Percentiles rank a stretch among this genome's conserved stretches.
phyloP scores from a whole-genome alignment of 2,113 vertebrate genomes.

The Cromileptes altivelis region DNA sequence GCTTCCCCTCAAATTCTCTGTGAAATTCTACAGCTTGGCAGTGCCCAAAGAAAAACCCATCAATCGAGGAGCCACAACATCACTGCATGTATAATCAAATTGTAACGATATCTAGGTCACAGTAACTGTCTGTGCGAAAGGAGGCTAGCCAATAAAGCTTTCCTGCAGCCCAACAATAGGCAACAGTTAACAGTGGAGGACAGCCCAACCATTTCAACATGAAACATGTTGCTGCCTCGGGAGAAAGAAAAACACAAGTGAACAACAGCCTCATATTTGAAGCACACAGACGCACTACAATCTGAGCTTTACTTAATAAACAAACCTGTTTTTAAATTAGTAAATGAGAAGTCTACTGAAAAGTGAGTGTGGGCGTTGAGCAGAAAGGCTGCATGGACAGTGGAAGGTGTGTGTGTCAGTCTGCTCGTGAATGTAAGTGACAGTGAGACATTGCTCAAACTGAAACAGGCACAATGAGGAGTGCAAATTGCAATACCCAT shows the following conservation, averaged over 20 bases:
- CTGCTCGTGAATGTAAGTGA: slow-evolving; percentile 38
- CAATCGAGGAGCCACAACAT: slow-evolving; percentile 49
- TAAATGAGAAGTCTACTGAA: slow-evolving; percentile 41
- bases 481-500: slow-evolving; percentile 24
- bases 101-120: slow-evolving; percentile 71
- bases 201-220: slow-evolving; percentile 30
- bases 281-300: slow-evolving; percentile 17
- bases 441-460: slow-evolving; percentile 50
- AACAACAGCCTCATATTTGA: slow-evolving; percentile 12
- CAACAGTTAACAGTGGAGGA: slow-evolving; percentile 46
- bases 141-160: slow-evolving; percentile 57
- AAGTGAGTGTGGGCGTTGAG: slow-evolving; percentile 48
- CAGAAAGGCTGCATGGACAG: slow-evolving; percentile 52
- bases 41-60: slow-evolving; percentile 32
- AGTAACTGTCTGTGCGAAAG: slow-evolving; percentile 48
- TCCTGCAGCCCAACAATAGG: slow-evolving; percentile 50
- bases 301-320: slow-evolving; percentile 36
- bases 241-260: background rate
- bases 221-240: slow-evolving; percentile 53
- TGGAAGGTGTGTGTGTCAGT: slow-evolving; percentile 57
- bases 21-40: slow-evolving; percentile 43
- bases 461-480: slow-evolving; percentile 58
- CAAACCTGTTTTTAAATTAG: slow-evolving; percentile 34
- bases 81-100: slow-evolving; percentile 67
- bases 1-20: slow-evolving; percentile 39